phyloP scores from a whole-genome alignment of 2,888 invertebrate genomes.

The Scaptomyza polygonia region DNA sequence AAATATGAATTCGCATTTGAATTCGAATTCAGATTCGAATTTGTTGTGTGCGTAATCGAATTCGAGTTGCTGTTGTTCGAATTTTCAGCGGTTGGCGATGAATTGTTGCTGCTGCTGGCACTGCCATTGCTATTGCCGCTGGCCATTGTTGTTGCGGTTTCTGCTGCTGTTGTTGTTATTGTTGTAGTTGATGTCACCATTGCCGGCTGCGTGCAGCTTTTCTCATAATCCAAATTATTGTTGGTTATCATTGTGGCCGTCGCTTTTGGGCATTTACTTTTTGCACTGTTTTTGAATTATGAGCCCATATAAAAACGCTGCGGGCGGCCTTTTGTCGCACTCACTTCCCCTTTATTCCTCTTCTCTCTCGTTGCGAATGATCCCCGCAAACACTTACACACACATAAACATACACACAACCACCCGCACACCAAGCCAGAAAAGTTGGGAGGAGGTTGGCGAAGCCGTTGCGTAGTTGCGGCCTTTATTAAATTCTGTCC shows the following conservation, averaged over 20 bases:
- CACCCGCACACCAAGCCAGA: constrained; percentile 8
- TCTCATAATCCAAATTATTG: constrained; percentile 83
- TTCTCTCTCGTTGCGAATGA: constrained; percentile 58
- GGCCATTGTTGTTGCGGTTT: constrained; percentile 15
- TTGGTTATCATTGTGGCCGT: constrained; percentile 82
- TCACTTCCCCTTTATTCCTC: constrained; percentile 30
- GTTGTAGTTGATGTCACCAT: constrained; percentile 20
- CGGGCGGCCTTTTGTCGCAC: constrained; percentile 76
- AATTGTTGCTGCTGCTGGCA: constrained; percentile 69
- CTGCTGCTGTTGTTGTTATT: constrained; percentile 36
- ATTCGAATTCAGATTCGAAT: constrained; percentile 63
- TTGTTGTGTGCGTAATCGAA: constrained; percentile 32
- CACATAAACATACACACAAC: constrained; percentile 1
- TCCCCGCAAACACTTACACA: constrained; percentile 25
- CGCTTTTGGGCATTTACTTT: constrained; percentile 77
- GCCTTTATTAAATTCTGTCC: constrained; percentile 70
- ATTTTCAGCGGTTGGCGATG: constrained; percentile 64
- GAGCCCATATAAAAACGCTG: constrained; percentile 77
- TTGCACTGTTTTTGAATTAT: constrained; percentile 78
- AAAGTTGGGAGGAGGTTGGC: neutral
- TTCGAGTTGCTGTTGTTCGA: constrained; percentile 68
- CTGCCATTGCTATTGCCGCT: constrained; percentile 44
- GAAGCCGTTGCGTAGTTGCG: constrained; percentile 21
- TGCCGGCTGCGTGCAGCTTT: constrained; percentile 62
- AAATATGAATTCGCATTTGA: constrained; percentile 74